Conservation (phyloP, 2,113 vertebrate species). For the Amia ocellicauda region DNA sequence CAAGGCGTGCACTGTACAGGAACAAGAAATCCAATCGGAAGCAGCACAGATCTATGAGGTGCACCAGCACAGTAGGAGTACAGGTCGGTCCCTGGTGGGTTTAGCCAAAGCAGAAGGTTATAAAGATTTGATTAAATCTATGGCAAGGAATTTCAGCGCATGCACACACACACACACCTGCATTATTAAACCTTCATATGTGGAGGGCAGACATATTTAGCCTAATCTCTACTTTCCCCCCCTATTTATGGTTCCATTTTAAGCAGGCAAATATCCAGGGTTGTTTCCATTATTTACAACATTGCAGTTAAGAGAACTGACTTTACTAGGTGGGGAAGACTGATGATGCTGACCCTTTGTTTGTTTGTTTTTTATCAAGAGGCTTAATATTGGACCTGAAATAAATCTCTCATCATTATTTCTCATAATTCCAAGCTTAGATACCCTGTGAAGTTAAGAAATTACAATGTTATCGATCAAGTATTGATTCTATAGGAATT, state of each 20-base stretch:
- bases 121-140: neutral
- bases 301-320: neutral
- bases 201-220: neutral
- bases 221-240: neutral
- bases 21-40: constrained; percentile 11
- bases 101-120: neutral
- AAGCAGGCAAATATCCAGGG: neutral
- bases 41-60: constrained; percentile 8
- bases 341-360: neutral
- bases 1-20: constrained; percentile 1
- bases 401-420: constrained; percentile 5
- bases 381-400: neutral
- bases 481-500: neutral
- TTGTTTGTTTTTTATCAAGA: neutral
- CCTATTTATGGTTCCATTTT: neutral
- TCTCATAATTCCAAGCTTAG: neutral
- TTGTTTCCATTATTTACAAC: neutral
- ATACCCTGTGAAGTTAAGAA: neutral
- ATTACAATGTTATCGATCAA: constrained; percentile 1
- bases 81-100: neutral
- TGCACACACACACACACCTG: too few relatives aligned
- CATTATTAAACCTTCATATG: constrained; percentile 1
- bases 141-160: neutral
- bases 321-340: neutral
- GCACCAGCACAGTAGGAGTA: neutral